Percentiles rank a stretch among this genome's conserved stretches.
These are phyloP conservation scores for Aleadryas rufinucha DNA, from an alignment of 2,113 vertebrate species.

Conservation along the genomic window DNA sequence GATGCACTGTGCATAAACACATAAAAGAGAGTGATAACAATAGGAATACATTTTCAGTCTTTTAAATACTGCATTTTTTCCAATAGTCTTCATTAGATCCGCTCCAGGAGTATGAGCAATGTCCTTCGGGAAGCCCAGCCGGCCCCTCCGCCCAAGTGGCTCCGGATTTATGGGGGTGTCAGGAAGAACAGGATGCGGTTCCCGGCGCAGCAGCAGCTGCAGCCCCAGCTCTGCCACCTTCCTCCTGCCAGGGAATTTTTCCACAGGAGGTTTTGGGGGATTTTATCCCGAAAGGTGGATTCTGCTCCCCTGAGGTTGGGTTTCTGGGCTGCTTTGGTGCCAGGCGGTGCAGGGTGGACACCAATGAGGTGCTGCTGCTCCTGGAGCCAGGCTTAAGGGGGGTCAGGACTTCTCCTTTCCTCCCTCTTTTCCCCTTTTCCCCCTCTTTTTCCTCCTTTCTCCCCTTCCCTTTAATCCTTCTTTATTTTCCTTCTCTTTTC, in stretches of 20 bases:
- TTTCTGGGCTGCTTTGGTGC: background rate
- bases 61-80: slow-evolving; percentile 66
- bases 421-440: background rate
- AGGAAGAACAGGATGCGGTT: background rate
- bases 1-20: slow-evolving; percentile 61
- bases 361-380: background rate
- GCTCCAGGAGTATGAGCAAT: background rate
- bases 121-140: background rate
- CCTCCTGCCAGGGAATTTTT: accelerated
- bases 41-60: slow-evolving; percentile 61
- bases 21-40: slow-evolving; percentile 66
- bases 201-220: accelerated
- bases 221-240: background rate
- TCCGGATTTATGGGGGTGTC: background rate
- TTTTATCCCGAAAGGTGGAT: background rate
- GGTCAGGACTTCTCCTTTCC: background rate
- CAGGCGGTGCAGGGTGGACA: accelerated
- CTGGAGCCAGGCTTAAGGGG: accelerated
- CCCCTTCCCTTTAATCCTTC: background rate
- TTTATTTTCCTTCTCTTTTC: background rate
- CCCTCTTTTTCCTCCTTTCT: background rate
- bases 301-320: background rate
- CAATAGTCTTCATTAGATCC: slow-evolving; percentile 39
- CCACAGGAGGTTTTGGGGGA: background rate
- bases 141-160: background rate